phyloP scores from a whole-genome alignment of 2,888 invertebrate species.

The Caenorhabditis japonica region DNA sequence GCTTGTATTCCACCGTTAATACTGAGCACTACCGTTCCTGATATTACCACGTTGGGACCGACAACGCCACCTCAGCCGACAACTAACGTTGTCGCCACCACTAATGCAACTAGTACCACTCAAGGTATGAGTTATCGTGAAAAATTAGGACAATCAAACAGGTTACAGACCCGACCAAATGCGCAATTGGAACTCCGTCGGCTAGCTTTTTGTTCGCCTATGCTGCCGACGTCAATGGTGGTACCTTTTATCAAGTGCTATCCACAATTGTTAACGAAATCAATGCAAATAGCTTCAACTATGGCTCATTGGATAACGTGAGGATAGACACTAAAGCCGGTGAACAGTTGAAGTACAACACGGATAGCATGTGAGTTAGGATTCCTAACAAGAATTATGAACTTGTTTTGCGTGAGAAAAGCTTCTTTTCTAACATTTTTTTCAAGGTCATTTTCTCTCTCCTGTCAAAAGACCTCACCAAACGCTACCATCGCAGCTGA shows the following conservation, averaged over 20 bases:
- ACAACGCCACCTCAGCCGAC: no score
- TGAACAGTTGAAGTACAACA: neutral
- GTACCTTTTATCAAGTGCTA: neutral
- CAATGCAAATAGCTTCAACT: neutral
- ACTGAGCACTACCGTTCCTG: no score
- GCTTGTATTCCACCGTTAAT: slow-evolving; percentile 33
- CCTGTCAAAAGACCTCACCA: neutral
- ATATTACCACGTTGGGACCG: no score
- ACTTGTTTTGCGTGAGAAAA: no score
- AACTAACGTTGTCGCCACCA: no score
- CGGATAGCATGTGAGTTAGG: neutral
- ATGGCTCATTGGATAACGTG: neutral
- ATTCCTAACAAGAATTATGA: no score
- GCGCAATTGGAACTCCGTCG: no score
- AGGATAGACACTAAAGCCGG: neutral
- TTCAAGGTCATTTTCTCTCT: neutral
- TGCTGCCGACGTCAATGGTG: neutral
- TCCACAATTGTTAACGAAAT: neutral
- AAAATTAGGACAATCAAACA: no score
- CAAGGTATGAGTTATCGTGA: no score
- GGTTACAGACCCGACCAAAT: no score
- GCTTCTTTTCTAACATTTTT: no score
- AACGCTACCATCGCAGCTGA: neutral
- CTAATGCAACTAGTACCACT: no score
- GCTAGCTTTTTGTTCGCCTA: neutral